Evolutionary conservation across 2,888 invertebrate species (phyloP).

Genomic region (Papilio protenor): DNA sequence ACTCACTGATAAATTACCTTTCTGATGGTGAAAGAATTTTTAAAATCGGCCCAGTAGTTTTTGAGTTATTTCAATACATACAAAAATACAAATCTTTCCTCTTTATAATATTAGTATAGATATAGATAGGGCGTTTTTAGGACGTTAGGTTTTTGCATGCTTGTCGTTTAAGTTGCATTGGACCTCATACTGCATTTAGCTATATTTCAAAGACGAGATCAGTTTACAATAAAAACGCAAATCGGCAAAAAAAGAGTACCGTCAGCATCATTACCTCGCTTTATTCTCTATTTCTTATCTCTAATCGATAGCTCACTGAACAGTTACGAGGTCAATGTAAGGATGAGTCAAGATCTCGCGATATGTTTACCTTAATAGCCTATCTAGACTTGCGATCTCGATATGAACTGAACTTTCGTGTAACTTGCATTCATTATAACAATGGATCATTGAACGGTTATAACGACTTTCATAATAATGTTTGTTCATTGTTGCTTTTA

Average conservation of each 20-base stretch:
- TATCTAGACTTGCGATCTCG: constrained; percentile 74
- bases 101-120: no score
- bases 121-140: no score
- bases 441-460: constrained; percentile 52
- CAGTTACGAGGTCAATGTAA: constrained; percentile 38
- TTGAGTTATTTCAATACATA: no score
- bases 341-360: constrained; percentile 56
- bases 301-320: constrained; percentile 39
- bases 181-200: neutral
- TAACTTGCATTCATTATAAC: constrained; percentile 54
- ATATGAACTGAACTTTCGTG: constrained; percentile 67
- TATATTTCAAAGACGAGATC: neutral
- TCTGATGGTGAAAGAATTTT: no score
- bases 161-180: neutral
- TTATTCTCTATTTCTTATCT: constrained; percentile 32
- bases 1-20: no score
- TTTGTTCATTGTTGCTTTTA: neutral
- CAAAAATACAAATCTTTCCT: no score
- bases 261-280: constrained; percentile 42
- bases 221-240: constrained; percentile 5
- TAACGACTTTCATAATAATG: constrained; percentile 29
- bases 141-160: no score
- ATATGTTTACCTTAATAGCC: constrained; percentile 71
- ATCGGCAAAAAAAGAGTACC: constrained; percentile 42
- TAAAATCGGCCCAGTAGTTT: no score